Percentiles rank a stretch among this genome's conserved stretches.
Evolutionary conservation across 2,113 vertebrate species (phyloP).

Genomic region (Tangachromis dhanisi): DNA sequence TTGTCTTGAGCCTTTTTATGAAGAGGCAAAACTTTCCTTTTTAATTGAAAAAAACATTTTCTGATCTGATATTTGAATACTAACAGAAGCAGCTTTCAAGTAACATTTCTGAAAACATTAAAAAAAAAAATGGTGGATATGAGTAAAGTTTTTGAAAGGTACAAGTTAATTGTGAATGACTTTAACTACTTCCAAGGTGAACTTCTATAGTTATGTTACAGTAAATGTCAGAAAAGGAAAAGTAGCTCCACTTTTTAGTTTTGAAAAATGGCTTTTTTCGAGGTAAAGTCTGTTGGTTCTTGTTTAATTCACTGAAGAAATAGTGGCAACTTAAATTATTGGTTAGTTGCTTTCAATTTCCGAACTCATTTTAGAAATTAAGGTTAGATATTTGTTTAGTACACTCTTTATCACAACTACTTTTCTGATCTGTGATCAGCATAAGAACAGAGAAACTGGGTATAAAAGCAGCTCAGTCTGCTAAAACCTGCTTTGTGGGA

Average conservation of each 20-base stretch:
- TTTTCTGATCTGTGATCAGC: not conserved
- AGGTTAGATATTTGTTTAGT: not conserved
- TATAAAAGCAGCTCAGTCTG: not conserved
- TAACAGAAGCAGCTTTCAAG: not conserved
- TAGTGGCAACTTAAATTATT: not conserved
- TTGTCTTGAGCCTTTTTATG: not conserved
- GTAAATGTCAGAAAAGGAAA: not conserved
- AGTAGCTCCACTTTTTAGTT: not conserved
- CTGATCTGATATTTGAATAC: not conserved
- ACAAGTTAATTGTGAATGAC: not conserved
- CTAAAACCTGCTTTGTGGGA: not conserved
- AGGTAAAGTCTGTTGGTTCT: not conserved
- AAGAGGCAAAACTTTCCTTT: not conserved
- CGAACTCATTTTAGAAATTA: not conserved
- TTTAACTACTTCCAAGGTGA: not conserved
- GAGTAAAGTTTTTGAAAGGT: not conserved
- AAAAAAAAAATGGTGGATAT: not conserved
- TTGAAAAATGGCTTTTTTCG: not conserved
- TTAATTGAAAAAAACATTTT: not conserved
- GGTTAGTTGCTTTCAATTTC: not conserved
- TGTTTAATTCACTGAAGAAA: not conserved
- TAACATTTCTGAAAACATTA: not conserved
- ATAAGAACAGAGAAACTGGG: not conserved
- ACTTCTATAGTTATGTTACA: not conserved
- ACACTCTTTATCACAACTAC: not conserved